Base-by-base conservation (phyloP, 2,797 vertebrate genomes). In the Mallotus villosus region DNA sequence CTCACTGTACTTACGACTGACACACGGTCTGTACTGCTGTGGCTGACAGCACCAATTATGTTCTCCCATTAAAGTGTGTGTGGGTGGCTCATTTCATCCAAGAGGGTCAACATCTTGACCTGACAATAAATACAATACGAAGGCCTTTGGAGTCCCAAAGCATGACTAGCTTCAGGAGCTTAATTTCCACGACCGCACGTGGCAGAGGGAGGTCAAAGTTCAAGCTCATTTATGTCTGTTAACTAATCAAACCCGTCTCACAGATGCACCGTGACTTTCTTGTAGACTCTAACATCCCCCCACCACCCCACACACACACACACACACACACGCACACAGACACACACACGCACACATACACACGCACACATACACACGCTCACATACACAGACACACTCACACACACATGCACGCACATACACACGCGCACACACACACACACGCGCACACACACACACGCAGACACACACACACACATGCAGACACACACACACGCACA, bases 31-130 rank as follows among this genome's bases (percentile, higher is more conserved):
- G 17, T 72, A 73, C 77, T 74, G 77, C 71, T 74, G 7, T n/a
- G 21, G 37, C 76, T 81, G 67, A 78, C 68, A 73, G 25, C 68
- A 76, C 70, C 79, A 85, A 83, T 86, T 84, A 81, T 74, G 68
- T 76, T 75, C 4, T 46, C 65, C 76, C 75, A 78, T 82, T 83
- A 78, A 79, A 61, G 82, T 74, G 58, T 60, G 58, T 60, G 5
- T 60, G 67, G 76, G 73, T 64, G 69, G 77, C 70, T 72, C 71
- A 83, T 81, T 73, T 21, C 51, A 58, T 57, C 2, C 8, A 16
- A 12, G 17, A 81, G 81, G 78, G 41, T 74, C 72, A 69, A 27
- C 37, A 1, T 64, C 67, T 79, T 81, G 77, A 81, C 78, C 81
- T 41, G 63, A 46, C 72, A 67, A 67, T 74, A 73, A 82, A 83